Base-by-base conservation (phyloP, 2,888 invertebrate species). In the Melanotus villosus region DNA sequence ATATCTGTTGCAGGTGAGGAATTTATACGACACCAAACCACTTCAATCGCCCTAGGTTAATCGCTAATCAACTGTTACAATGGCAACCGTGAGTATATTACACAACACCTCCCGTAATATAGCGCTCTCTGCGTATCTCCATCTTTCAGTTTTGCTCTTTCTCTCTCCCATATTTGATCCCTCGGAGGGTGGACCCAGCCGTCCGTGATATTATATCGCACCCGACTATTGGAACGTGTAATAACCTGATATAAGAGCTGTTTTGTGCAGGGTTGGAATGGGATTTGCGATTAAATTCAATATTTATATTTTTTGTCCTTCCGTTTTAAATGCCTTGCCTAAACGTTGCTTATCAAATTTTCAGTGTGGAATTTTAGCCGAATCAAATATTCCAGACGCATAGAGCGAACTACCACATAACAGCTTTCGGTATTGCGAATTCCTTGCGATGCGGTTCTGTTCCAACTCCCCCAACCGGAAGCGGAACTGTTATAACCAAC, bases 71-170 rank as follows among this genome's bases (percentile, higher is more conserved):
- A 83, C 81, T 78, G 76, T 79, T 80, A 80, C 80, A 80, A 82
- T 81, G 77, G 80, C 77, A 78, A 77, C 78, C 77, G 83, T 83
- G 83, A 83, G 83, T 83, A 83, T 79, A 81, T 82, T 82, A 81
- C 80, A 80, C 78, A 77, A 78, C 77, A 79, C 79, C 79, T 75
- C 80, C 80, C 77, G 57, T 72, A 69, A 68, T 72, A 70, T 70
- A 70, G 63, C 65, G 38, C 58, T 58, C 57, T 67, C 58, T 26
- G 38, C 67, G 41, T 63, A 62, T 64, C 32, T 38, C 66, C 59
- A 64, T 70, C 68, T 65, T 58, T 65, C 64, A 62, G 47, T 52
- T 50, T 18, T 36, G 62, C 43, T 69, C 67, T 58, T 69, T 63
- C 60, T 72, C 70, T 34, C 69, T 70, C 63, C 52, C 68, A 50